A percentile compares a stretch with the other conserved stretches of the same genome.
Evolutionary conservation across 2,888 invertebrate species (phyloP).

Genomic region (Exocentrus adspersus): DNA sequence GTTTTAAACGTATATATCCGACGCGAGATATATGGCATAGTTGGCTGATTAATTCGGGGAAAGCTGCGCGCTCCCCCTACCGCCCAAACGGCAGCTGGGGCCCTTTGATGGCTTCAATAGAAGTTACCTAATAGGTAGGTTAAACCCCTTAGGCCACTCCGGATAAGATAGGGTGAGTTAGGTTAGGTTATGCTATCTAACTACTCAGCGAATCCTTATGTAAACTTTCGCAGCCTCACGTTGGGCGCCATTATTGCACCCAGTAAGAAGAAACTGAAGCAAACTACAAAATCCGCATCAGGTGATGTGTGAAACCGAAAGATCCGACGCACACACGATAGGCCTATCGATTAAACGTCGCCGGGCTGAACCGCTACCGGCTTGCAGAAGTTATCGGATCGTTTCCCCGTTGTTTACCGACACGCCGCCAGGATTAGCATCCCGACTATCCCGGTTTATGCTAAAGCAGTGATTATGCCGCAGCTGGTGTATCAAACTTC

Average conservation of each 20-base stretch:
- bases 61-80: neutral
- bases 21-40: slow-evolving; percentile 11
- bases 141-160: too few species aligned
- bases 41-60: slow-evolving; percentile 6
- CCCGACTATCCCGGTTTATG: slow-evolving; percentile 33
- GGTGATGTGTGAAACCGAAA: slow-evolving; percentile 18
- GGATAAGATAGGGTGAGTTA: too few species aligned
- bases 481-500: slow-evolving; percentile 26
- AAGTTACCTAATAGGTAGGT: too few species aligned
- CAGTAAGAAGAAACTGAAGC: slow-evolving; percentile 24
- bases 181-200: too few species aligned
- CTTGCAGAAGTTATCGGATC: slow-evolving; percentile 19
- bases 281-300: too few species aligned
- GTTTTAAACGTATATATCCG: slow-evolving; percentile 1
- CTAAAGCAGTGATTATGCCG: slow-evolving; percentile 30
- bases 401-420: slow-evolving; percentile 36
- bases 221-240: neutral
- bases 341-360: slow-evolving; percentile 24
- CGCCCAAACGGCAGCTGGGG: neutral
- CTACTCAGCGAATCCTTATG: too few species aligned
- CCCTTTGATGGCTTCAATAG: neutral
- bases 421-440: slow-evolving; percentile 34
- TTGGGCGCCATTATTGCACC: slow-evolving; percentile 14
- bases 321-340: slow-evolving; percentile 14
- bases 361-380: slow-evolving; percentile 13